Evolutionary conservation across 2,888 invertebrate species (phyloP), one percentile per base, ranked within the genome.

Genomic region (Amiota mariae): DNA sequence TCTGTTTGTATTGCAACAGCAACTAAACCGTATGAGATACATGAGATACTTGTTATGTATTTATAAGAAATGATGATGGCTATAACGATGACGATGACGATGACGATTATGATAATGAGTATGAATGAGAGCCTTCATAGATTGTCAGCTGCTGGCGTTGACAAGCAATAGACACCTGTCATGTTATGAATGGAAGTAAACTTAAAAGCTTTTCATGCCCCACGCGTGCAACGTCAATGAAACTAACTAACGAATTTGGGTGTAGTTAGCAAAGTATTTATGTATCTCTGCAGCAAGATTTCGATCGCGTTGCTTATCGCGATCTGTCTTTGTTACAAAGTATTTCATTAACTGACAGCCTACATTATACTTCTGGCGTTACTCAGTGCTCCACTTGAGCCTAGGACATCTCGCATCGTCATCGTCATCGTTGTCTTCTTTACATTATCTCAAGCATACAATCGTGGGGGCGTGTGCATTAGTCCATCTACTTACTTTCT

Each of bases 291-390:
- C 15, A 51, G 24, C 11, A 54, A 24, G 51, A 13, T 51, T 54
- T 20, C 51, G 49, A 51, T 36, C 54, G 12, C 11, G 36, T 36
- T 20, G 61, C 49, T 67, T 67, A 67, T 67, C 66, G 20, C n/a
- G 66, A 67, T 67, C 49, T 49, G 13, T 18, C 20, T 67, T 67
- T 49, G 49, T 67, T 15, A 67, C 18, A 20, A 49, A 8, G 54
- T 68, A 54, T 68, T 68, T 47, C 67, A 54, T 68, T 68, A 68
- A 68, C 67, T 68, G 51, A 68, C 20, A 51, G 12, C 51, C 24
- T 68, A 36, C 54, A 59, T 59, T 59, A 15, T n/a, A 2, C 15
- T 18, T 63, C 67, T 67, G 51, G 51, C 9, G 12, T 18, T 46
- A 10, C 63, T 66, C 54, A 54, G 54, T 12, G 12, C 54, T 15